A percentile compares a stretch with the other conserved stretches of the same genome.
These are phyloP conservation scores for Quadriops clusia DNA, from an alignment of 2,888 invertebrate genomes.

Conservation along the genomic window DNA sequence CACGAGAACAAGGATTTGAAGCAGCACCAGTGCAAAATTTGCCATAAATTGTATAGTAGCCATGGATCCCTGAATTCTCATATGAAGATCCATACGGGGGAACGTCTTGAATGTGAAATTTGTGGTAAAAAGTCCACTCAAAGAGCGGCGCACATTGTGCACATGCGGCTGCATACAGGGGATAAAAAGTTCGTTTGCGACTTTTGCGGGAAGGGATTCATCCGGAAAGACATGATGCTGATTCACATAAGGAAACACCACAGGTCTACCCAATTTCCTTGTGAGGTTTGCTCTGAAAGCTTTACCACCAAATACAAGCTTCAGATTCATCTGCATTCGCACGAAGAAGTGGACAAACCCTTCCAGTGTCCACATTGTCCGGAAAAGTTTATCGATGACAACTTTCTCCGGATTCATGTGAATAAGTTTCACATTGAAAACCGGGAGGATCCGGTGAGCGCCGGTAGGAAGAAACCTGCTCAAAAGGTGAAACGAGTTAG, in stretches of 20 bases:
- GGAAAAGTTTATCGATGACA: conserved; percentile 15
- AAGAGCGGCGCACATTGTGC: conserved; percentile 14
- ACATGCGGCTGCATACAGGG: conserved; percentile 16
- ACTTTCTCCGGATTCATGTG: conserved; percentile 17
- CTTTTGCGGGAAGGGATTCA: conserved; percentile 24
- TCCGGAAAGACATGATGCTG: conserved; percentile 18
- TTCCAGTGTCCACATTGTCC: conserved; percentile 15
- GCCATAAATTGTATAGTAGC: conserved; percentile 16
- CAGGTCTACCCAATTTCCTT: conserved; percentile 9
- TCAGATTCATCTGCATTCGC: conserved; percentile 15
- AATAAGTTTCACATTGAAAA: conserved; percentile 15
- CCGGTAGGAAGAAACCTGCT: neutral
- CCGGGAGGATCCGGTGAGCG: conserved; percentile 8
- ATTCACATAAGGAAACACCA: conserved; percentile 20
- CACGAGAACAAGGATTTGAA: conserved; percentile 12
- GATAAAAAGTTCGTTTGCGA: conserved; percentile 27
- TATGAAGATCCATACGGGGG: conserved; percentile 12
- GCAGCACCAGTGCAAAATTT: conserved; percentile 14
- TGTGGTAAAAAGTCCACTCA: conserved; percentile 15
- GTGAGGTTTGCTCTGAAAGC: conserved; percentile 11
- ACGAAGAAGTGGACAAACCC: conserved; percentile 15
- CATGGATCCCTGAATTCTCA: conserved; percentile 15
- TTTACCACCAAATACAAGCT: conserved; percentile 14
- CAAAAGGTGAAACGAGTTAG: neutral
- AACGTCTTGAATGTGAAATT: conserved; percentile 12